Evolutionary conservation across 2,113 vertebrate species (phyloP).

Genomic region (Leucosticte australis): DNA sequence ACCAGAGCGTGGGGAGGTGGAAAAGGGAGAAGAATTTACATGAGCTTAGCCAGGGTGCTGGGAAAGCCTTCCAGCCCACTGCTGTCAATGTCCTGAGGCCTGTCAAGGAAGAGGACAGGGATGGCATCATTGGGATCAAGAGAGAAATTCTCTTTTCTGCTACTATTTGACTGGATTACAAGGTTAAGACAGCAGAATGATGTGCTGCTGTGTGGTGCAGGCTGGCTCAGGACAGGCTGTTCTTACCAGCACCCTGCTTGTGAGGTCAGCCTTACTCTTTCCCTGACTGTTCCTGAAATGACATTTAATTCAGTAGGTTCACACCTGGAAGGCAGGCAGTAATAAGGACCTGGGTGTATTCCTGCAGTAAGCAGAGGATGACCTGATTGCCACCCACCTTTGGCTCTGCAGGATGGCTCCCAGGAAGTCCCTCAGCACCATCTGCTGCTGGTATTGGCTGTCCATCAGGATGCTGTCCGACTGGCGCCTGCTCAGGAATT

Average conservation of each 20-base stretch:
- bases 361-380: background rate
- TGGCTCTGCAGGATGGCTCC: slow-evolving; percentile 60
- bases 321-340: background rate
- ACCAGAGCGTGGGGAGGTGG: background rate
- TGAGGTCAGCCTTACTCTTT: background rate
- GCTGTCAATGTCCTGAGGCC: slow-evolving; percentile 18
- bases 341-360: background rate
- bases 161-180: background rate
- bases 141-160: background rate
- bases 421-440: slow-evolving; percentile 61
- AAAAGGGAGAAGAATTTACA: slow-evolving; percentile 10
- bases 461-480: slow-evolving; percentile 62
- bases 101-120: background rate
- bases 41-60: slow-evolving; percentile 34
- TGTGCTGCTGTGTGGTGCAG: background rate
- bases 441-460: slow-evolving; percentile 59
- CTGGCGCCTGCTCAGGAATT: slow-evolving; percentile 55
- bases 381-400: slow-evolving; percentile 35
- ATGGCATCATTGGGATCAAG: background rate
- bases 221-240: background rate
- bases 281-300: background rate
- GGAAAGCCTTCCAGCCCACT: background rate
- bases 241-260: background rate
- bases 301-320: background rate
- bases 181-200: background rate